These are phyloP conservation scores for Irena cyanogastra DNA, from an alignment of 2,113 vertebrate species.

Conservation along the genomic window DNA sequence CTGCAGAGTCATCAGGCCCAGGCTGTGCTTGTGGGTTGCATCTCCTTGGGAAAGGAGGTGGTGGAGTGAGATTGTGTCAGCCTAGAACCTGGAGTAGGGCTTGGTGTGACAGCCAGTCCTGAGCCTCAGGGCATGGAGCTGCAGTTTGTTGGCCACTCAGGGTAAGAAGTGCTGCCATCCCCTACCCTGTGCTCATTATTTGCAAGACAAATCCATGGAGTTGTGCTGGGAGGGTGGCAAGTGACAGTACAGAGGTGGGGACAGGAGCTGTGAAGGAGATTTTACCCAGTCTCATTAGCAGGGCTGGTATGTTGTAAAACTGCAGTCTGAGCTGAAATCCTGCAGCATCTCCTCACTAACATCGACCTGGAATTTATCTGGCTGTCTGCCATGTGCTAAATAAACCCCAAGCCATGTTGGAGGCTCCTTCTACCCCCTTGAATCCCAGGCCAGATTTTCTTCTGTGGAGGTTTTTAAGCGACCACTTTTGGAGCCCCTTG, in stretches of 20 bases:
- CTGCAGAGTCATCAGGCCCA: background rate
- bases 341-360: slow-evolving; percentile 28
- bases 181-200: background rate
- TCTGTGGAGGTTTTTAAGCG: slow-evolving; percentile 23
- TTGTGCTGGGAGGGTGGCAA: background rate
- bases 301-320: background rate
- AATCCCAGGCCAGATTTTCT: slow-evolving; percentile 54
- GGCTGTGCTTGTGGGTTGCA: background rate
- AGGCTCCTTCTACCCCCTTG: slow-evolving; percentile 60
- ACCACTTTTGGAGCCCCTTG: slow-evolving; percentile 43
- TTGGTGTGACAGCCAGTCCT: background rate
- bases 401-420: slow-evolving; percentile 56
- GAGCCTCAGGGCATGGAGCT: background rate
- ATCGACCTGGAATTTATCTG: slow-evolving; percentile 56
- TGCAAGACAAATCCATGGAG: background rate
- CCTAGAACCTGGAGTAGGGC: background rate
- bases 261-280: background rate
- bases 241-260: background rate
- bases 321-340: slow-evolving; percentile 22
- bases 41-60: background rate
- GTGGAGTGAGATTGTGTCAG: background rate
- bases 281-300: background rate
- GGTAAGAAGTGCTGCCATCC: background rate
- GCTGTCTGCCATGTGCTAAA: slow-evolving; percentile 52
- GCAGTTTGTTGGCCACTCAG: background rate